These are phyloP conservation scores for Synergus itoensis DNA, from an alignment of 2,888 invertebrate species.

Conservation along the genomic window DNA sequence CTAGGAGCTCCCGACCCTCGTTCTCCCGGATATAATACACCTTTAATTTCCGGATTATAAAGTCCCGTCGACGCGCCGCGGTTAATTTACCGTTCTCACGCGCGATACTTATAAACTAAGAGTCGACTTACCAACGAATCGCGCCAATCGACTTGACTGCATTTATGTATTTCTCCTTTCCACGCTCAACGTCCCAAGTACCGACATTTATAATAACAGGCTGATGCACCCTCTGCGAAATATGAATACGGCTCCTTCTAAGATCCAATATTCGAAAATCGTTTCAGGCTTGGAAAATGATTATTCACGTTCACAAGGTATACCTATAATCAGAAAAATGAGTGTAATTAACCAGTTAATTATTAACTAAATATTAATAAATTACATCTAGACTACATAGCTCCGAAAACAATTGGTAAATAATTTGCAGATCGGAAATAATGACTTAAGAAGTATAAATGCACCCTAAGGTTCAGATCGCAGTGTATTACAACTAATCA, in stretches of 20 bases:
- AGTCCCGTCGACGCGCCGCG: slow-evolving; percentile 68
- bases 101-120: slow-evolving; percentile 57
- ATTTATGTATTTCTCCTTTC: slow-evolving; percentile 45
- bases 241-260: slow-evolving; percentile 11
- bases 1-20: slow-evolving; percentile 47
- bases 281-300: neutral
- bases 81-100: slow-evolving; percentile 72
- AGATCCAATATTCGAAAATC: slow-evolving; percentile 12
- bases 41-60: slow-evolving; percentile 77
- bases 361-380: no score
- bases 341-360: no score
- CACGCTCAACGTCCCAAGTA: slow-evolving; percentile 26
- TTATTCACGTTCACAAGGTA: slow-evolving; percentile 9
- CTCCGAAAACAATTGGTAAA: no score
- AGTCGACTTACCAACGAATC: slow-evolving; percentile 48
- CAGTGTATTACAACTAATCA: neutral
- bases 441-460: neutral
- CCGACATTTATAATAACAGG: slow-evolving; percentile 27
- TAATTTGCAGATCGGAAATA: neutral
- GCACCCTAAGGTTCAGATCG: no score
- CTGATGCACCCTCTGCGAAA: neutral
- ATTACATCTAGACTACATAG: no score
- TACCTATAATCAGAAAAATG: neutral
- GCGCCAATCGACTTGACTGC: slow-evolving; percentile 45
- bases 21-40: slow-evolving; percentile 72